Conservation (phyloP, 2,113 vertebrate species). For the Fulmarus glacialis region DNA sequence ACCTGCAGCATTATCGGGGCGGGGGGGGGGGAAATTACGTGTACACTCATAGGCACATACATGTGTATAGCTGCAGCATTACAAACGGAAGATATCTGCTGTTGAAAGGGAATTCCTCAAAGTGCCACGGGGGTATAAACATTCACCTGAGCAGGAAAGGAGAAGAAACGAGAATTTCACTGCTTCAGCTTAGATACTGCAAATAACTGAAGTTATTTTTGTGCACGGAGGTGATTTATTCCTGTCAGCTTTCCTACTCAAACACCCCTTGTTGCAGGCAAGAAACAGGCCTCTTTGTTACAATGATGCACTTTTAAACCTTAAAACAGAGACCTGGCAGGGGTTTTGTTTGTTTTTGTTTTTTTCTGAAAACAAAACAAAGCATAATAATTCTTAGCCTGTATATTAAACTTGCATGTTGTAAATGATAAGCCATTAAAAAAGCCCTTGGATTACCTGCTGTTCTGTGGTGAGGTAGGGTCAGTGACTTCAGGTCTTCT, state of each 20-base stretch:
- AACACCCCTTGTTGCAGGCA: neutral
- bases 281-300: neutral
- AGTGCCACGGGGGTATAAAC: neutral
- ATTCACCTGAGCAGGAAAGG: neutral
- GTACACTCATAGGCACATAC: neutral
- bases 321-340: neutral
- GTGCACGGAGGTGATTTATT: neutral
- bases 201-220: neutral
- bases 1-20: neutral
- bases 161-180: neutral
- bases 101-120: slow-evolving; percentile 48
- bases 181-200: neutral
- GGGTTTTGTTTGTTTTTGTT: neutral
- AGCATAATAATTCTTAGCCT: neutral
- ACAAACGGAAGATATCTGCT: neutral
- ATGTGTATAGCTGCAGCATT: neutral
- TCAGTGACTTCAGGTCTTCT: neutral
- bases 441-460: neutral
- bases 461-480: neutral
- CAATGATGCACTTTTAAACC: neutral
- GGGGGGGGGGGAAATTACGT: neutral
- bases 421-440: neutral
- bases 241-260: neutral
- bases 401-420: neutral
- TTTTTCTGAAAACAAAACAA: neutral